Percentiles rank a stretch among this genome's conserved stretches.
Evolutionary conservation across 1,140 invertebrate species (phyloP).

Genomic region (Drosophila mojavensis): DNA sequence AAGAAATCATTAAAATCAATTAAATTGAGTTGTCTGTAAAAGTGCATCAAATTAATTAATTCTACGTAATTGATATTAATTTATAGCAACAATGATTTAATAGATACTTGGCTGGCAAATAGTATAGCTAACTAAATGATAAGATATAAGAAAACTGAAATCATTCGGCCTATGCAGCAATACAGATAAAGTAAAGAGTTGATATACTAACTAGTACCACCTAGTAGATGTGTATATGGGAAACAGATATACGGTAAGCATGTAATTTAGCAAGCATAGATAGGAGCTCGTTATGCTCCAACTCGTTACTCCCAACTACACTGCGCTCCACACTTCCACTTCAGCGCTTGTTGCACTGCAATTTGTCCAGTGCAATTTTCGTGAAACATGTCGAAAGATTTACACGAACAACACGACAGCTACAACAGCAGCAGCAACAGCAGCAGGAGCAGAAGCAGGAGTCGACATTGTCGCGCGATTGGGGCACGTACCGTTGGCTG

Average conservation of each 20-base stretch:
- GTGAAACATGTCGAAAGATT: constrained; percentile 52
- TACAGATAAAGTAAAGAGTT: no score
- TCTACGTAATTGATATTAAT: no score
- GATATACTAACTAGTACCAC: no score
- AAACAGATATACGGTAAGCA: not conserved
- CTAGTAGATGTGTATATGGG: no score
- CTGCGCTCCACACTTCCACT: not conserved
- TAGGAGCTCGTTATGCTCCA: not conserved
- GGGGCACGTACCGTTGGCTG: constrained; percentile 50
- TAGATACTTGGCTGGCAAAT: no score
- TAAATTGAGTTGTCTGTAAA: no score
- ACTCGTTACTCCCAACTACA: not conserved
- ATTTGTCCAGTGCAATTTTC: constrained; percentile 50
- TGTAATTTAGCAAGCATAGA: not conserved
- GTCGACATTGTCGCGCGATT: constrained; percentile 24
- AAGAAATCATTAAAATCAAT: no score
- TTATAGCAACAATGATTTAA: no score
- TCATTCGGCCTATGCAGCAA: no score
- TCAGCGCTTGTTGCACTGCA: constrained; percentile 16
- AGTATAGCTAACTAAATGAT: no score
- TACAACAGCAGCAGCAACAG: constrained; percentile 15
- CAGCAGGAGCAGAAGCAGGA: constrained; percentile 16
- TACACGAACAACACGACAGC: constrained; percentile 25
- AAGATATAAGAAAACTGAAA: no score
- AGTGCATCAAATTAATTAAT: no score